Conservation (phyloP, 2,113 vertebrate species). For the Eclectus roratus region DNA sequence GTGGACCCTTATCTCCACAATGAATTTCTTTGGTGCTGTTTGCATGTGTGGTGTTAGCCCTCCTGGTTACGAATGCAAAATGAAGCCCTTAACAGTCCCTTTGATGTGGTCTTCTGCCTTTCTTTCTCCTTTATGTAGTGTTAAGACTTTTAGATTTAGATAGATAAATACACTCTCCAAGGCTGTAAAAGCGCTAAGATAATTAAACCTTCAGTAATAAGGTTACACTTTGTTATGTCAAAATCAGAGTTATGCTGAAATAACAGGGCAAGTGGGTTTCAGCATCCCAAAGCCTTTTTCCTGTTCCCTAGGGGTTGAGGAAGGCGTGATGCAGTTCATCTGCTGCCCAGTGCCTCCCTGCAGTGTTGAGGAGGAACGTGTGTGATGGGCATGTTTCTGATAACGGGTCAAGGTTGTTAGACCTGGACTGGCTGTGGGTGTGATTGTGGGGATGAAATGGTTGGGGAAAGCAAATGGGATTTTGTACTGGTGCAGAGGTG, state of each 20-base stretch:
- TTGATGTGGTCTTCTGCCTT: slow-evolving; percentile 25
- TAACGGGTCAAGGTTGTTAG: background rate
- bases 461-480: background rate
- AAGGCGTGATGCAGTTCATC: background rate
- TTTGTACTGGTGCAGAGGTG: background rate
- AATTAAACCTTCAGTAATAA: background rate
- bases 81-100: background rate
- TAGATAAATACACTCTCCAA: background rate
- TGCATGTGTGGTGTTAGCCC: background rate
- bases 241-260: background rate
- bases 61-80: background rate
- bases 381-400: rapidly evolving
- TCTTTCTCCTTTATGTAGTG: background rate
- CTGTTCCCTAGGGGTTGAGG: rapidly evolving
- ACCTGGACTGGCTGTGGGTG: background rate
- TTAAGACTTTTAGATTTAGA: background rate
- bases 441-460: rapidly evolving
- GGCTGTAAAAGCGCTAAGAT: background rate
- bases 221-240: background rate
- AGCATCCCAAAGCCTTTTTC: background rate
- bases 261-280: background rate
- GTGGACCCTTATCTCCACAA: background rate
- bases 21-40: background rate
- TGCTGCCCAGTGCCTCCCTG: background rate
- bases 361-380: rapidly evolving